Percentiles rank a stretch among this genome's conserved stretches.
Evolutionary conservation across 2,888 invertebrate species (phyloP).

Genomic region (Coleophora deauratella): DNA sequence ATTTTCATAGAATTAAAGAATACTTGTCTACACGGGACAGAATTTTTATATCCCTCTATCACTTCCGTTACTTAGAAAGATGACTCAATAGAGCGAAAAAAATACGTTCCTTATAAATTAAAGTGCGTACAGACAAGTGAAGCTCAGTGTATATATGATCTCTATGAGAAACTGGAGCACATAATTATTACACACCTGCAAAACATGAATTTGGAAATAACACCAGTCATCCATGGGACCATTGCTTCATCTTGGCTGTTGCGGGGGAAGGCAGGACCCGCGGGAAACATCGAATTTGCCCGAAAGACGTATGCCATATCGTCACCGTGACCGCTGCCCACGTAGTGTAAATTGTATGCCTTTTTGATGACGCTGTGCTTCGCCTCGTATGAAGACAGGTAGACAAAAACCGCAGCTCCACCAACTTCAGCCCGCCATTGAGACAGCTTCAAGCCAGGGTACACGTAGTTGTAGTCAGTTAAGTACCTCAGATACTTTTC

Average conservation of each 20-base stretch:
- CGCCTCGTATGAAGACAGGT: constrained; percentile 57
- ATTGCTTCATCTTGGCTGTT: constrained; percentile 28
- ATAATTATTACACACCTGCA: no score
- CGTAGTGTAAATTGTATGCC: constrained; percentile 24
- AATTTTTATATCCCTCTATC: not conserved
- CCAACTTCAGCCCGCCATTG: constrained; percentile 17
- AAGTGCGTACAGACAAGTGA: no score
- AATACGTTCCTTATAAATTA: not conserved
- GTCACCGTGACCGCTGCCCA: constrained; percentile 51
- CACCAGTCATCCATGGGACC: constrained; percentile 40
- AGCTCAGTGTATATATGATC: no score
- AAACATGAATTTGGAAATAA: constrained; percentile 40
- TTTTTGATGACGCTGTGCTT: constrained; percentile 45
- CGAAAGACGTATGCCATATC: constrained; percentile 58
- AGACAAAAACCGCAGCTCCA: constrained; percentile 45
- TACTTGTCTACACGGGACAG: not conserved
- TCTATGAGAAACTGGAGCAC: no score
- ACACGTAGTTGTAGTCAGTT: constrained; percentile 19
- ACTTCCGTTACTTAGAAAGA: no score
- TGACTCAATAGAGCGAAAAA: not conserved
- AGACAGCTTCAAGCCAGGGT: constrained; percentile 25
- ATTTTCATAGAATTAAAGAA: not conserved
- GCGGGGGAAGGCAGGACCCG: constrained; percentile 18
- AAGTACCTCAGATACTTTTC: constrained; percentile 16
- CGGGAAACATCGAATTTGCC: constrained; percentile 23